These are phyloP conservation scores for Netelia virgata DNA, from an alignment of 2,888 invertebrate species.

Conservation along the genomic window DNA sequence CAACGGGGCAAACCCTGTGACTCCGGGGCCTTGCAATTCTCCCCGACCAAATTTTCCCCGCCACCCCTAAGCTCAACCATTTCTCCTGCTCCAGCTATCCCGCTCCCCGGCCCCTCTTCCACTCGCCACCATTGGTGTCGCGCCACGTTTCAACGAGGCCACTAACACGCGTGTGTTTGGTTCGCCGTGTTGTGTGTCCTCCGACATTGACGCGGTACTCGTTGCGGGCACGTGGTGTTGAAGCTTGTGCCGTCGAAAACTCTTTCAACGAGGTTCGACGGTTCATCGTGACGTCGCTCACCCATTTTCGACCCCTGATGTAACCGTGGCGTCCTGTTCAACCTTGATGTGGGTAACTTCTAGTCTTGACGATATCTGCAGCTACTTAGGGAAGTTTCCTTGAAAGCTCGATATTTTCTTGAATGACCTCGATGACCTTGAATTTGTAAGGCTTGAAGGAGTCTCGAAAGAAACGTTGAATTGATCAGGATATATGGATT, in stretches of 20 bases:
- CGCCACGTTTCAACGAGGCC: constrained; percentile 41
- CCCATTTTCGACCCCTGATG: background rate
- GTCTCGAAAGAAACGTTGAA: too few relatives aligned
- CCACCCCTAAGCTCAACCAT: constrained; percentile 61
- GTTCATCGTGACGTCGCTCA: background rate
- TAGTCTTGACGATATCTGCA: constrained; percentile 20
- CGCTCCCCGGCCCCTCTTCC: constrained; percentile 35
- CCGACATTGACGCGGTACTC: constrained; percentile 39
- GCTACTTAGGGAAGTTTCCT: background rate
- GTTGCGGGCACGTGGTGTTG: constrained; percentile 38
- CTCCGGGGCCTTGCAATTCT: constrained; percentile 62
- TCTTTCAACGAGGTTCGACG: constrained; percentile 51
- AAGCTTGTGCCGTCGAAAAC: constrained; percentile 26
- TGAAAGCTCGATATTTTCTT: constrained; percentile 22
- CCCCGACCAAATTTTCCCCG: constrained; percentile 65
- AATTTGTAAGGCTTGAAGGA: too few relatives aligned
- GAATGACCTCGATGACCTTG: constrained; percentile 3
- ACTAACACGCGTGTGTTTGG: constrained; percentile 44
- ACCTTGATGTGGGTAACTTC: constrained; percentile 40
- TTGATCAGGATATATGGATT: too few relatives aligned
- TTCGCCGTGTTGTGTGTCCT: constrained; percentile 12
- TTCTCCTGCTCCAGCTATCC: constrained; percentile 58
- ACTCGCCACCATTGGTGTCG: constrained; percentile 40
- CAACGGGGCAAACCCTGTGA: constrained; percentile 77
- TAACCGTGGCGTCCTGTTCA: constrained; percentile 37